phyloP scores from a whole-genome alignment of 53 echinoderm and acorn worm species.

The Echinarachnius parma region DNA sequence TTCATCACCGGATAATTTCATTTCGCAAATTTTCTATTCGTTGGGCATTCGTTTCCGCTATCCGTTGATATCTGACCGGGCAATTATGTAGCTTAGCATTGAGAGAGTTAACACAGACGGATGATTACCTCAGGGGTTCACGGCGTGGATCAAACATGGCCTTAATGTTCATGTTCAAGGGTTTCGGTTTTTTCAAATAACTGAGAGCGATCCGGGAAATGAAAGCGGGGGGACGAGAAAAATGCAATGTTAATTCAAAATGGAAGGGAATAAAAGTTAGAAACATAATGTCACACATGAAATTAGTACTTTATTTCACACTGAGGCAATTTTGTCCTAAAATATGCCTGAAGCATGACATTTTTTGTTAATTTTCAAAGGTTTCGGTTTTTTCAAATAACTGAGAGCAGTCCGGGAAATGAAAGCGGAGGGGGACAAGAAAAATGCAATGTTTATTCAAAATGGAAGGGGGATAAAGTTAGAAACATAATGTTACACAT shows the following conservation, averaged over 20 bases:
- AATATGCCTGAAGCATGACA: no score
- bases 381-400: constrained; percentile 22
- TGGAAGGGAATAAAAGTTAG: constrained; percentile 3
- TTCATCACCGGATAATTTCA: no score
- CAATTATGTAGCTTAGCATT: not conserved
- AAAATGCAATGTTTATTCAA: no score
- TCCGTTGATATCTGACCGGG: no score
- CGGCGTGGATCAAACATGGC: constrained; percentile 30
- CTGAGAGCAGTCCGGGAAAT: not conserved
- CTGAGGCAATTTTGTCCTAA: no score
- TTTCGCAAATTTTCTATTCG: no score
- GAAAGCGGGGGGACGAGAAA: not conserved
- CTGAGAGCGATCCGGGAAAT: not conserved
- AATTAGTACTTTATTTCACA: no score
- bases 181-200: constrained; percentile 22
- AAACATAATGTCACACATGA: no score
- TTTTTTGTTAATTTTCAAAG: constrained; percentile 6
- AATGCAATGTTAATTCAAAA: no score
- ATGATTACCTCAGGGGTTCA: constrained; percentile 23
- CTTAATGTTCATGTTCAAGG: constrained; percentile 14
- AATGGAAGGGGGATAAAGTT: constrained; percentile 1
- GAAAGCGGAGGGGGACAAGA: not conserved
- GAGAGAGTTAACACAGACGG: not conserved
- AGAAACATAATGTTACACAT: no score
- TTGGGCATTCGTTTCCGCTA: no score